These are phyloP conservation scores for Heterotis niloticus DNA, from an alignment of 2,113 vertebrate genomes.

Conservation along the genomic window DNA sequence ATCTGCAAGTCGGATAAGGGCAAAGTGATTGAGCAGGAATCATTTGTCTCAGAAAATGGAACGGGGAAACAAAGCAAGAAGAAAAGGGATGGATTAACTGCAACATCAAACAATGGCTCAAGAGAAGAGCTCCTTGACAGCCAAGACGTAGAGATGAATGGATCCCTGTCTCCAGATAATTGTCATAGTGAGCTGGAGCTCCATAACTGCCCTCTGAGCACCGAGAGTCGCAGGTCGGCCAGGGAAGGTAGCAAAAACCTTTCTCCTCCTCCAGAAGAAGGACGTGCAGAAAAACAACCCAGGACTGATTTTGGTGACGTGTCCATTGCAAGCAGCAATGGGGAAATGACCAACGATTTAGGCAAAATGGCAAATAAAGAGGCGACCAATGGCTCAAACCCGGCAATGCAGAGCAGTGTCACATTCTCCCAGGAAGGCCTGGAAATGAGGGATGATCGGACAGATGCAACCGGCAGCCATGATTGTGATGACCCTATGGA, in stretches of 20 bases:
- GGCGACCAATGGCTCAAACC: not conserved
- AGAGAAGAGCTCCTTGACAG: conserved; percentile 24
- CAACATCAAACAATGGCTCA: conserved; percentile 29
- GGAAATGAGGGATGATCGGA: conserved; percentile 34
- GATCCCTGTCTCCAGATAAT: conserved; percentile 18
- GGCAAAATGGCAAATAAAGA: conserved; percentile 1
- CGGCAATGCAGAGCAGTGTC: not conserved
- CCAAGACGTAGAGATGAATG: conserved; percentile 33
- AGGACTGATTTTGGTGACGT: conserved; percentile 55
- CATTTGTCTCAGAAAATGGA: not conserved
- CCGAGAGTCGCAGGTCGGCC: conserved; percentile 39
- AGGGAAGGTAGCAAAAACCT: conserved; percentile 42
- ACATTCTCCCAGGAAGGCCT: conserved; percentile 30
- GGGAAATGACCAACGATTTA: conserved; percentile 25
- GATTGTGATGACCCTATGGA: conserved; percentile 44
- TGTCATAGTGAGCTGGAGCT: not conserved
- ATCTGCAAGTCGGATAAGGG: conserved; percentile 31
- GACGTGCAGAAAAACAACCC: conserved; percentile 57
- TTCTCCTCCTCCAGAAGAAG: conserved; percentile 35
- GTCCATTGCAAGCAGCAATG: conserved; percentile 35
- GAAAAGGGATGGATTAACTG: conserved; percentile 46
- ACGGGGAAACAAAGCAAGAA: conserved; percentile 50
- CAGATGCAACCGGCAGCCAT: conserved; percentile 24
- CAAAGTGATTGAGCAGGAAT: not conserved
- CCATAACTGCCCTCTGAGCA: conserved; percentile 25